A percentile compares a stretch with the other conserved stretches of the same genome.
phyloP scores from a whole-genome alignment of 1,140 invertebrate species.

The Apis laboriosa region DNA sequence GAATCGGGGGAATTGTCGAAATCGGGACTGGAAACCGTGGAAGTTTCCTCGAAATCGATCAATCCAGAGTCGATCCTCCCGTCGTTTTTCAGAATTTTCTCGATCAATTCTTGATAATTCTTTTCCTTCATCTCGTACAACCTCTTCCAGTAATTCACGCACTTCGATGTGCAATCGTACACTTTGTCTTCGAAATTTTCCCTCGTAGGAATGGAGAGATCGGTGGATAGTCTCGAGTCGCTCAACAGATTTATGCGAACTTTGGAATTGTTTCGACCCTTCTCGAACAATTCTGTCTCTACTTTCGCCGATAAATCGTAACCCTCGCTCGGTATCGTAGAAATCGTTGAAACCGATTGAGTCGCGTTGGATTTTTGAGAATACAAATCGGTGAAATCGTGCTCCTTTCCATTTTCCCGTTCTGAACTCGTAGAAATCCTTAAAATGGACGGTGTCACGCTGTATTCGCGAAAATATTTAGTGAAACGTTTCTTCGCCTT shows the following conservation, averaged over 20 bases:
- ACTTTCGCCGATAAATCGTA: background rate
- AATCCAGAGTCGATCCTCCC: constrained; percentile 60
- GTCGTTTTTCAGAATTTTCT: background rate
- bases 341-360: background rate
- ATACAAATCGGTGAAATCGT: no score
- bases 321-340: background rate
- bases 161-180: background rate
- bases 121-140: background rate
- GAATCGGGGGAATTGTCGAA: background rate
- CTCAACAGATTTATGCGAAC: background rate
- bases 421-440: background rate
- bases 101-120: background rate
- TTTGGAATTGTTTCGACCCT: background rate
- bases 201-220: background rate
- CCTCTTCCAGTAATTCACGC: background rate
- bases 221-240: background rate
- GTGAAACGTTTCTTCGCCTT: background rate
- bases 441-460: no score
- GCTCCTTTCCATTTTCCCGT: background rate
- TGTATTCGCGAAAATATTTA: constrained; percentile 16
- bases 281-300: constrained; percentile 17
- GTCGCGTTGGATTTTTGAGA: no score
- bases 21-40: background rate
- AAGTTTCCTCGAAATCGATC: constrained; percentile 28
- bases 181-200: background rate